These are phyloP conservation scores for Choristoneura fumiferana DNA, from an alignment of 1,140 invertebrate species.

Conservation along the genomic window DNA sequence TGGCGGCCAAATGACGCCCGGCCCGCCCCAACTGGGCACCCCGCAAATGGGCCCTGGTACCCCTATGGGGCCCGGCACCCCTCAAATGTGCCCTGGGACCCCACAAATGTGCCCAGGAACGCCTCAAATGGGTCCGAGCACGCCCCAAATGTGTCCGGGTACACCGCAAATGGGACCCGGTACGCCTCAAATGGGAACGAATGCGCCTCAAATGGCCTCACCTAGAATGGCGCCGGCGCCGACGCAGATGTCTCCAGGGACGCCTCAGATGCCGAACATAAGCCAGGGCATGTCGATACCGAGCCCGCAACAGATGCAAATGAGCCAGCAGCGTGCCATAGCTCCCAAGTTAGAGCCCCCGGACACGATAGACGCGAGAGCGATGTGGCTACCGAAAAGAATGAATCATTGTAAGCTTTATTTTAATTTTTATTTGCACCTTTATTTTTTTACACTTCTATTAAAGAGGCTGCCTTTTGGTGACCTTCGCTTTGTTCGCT, in stretches of 20 bases:
- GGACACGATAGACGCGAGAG: constrained; percentile 73
- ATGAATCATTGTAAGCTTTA: constrained; percentile 83
- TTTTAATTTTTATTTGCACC: constrained; percentile 74
- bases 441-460: constrained; percentile 42
- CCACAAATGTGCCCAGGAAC: constrained; percentile 43
- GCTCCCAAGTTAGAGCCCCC: constrained; percentile 70
- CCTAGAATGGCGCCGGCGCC: constrained; percentile 62
- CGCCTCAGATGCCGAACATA: constrained; percentile 65
- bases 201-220: constrained; percentile 54
- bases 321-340: constrained; percentile 63
- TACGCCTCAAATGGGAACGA: constrained; percentile 54
- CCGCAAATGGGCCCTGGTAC: constrained; percentile 31
- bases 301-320: constrained; percentile 61
- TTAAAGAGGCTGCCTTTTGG: too few species aligned
- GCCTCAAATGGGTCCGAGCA: constrained; percentile 43
- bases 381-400: constrained; percentile 80
- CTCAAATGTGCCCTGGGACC: constrained; percentile 48
- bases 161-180: constrained; percentile 57
- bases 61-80: constrained; percentile 33
- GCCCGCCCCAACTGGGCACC: constrained; percentile 32
- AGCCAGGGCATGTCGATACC: constrained; percentile 63
- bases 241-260: constrained; percentile 63
- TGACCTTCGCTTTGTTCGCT: too few species aligned
- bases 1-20: constrained; percentile 23
- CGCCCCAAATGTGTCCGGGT: constrained; percentile 53